A percentile compares a stretch with the other conserved stretches of the same genome.
Conservation (phyloP, 2,113 vertebrate species). For the Mormyrus iriodes region DNA sequence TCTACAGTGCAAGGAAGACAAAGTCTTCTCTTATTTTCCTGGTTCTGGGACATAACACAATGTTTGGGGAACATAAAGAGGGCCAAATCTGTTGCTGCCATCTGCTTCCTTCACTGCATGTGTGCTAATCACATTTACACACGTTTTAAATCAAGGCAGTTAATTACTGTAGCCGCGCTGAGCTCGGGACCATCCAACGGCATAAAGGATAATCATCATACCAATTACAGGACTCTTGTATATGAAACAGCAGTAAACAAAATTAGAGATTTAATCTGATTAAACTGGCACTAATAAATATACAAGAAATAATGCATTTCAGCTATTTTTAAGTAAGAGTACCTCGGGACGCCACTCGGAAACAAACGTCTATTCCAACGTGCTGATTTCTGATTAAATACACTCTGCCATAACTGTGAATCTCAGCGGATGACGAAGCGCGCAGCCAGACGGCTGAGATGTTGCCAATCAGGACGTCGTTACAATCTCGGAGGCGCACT, state of each 20-base stretch:
- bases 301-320: not conserved
- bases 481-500: not conserved
- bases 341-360: not conserved
- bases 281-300: slow-evolving; percentile 36
- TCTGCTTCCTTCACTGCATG: slow-evolving; percentile 22
- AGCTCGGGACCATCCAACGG: slow-evolving; percentile 21
- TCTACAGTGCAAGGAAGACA: not conserved
- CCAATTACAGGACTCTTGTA: slow-evolving; percentile 45
- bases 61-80: slow-evolving; percentile 12
- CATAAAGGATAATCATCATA: slow-evolving; percentile 39
- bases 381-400: slow-evolving; percentile 2
- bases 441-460: not conserved
- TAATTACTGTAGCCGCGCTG: slow-evolving; percentile 16
- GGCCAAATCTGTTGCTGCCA: slow-evolving; percentile 23
- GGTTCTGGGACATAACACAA: not conserved
- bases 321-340: not conserved
- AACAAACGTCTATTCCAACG: slow-evolving; percentile 15
- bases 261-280: slow-evolving; percentile 48
- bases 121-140: slow-evolving; percentile 25
- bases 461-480: not conserved
- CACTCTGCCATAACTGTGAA: not conserved
- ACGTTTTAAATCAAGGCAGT: slow-evolving; percentile 27
- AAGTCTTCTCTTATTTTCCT: not conserved
- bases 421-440: not conserved
- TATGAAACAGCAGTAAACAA: slow-evolving; percentile 44